These are phyloP conservation scores for Ailuropoda melanoleuca DNA, from an alignment of 2,113 vertebrate species.

Conservation along the genomic window DNA sequence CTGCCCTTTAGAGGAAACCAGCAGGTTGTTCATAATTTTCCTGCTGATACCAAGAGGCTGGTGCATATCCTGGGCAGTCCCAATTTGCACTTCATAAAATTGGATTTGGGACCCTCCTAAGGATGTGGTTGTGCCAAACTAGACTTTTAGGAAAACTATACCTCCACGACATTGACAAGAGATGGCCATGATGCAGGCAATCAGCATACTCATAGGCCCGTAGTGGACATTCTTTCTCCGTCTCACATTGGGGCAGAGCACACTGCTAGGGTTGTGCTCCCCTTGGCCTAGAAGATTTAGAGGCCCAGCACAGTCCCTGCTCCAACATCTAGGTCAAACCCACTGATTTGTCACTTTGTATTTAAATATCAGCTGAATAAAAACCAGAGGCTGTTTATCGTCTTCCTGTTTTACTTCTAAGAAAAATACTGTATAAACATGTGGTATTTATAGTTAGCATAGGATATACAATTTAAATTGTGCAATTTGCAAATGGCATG, in stretches of 20 bases:
- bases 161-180: not conserved
- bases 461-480: not conserved
- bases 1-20: not conserved
- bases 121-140: not conserved
- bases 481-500: not conserved
- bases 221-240: not conserved
- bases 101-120: not conserved
- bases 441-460: not conserved
- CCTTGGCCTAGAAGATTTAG: not conserved
- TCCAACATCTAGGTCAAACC: not conserved
- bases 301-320: not conserved
- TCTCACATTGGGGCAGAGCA: fast-evolving
- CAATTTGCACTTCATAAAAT: not conserved
- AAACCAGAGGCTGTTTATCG: not conserved
- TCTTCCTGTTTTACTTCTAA: not conserved
- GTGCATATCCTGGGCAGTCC: not conserved
- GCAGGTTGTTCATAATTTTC: not conserved
- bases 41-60: not conserved
- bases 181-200: not conserved
- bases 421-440: not conserved
- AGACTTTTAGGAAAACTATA: not conserved
- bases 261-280: no score
- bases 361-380: not conserved
- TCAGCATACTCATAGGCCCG: fast-evolving
- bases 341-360: not conserved